Conservation (phyloP, 2,888 invertebrate species). For the Furcula furcula region DNA sequence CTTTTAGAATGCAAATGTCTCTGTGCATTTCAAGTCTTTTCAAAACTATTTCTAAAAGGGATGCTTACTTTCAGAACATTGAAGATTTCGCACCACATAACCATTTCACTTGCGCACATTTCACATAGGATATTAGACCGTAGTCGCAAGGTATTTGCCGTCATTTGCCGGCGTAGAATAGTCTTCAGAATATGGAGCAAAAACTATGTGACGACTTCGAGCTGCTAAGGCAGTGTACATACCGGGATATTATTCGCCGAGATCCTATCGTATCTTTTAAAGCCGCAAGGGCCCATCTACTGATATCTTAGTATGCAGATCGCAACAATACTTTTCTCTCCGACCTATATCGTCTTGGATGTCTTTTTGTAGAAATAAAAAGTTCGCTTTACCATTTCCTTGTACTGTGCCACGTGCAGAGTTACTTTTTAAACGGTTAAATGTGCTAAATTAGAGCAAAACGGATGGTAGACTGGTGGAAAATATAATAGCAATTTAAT, state of each 20-base stretch:
- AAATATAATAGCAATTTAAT: no score
- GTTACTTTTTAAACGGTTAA: no score
- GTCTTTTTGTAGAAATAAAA: no score
- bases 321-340: no score
- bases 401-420: no score
- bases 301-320: no score
- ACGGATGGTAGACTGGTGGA: no score
- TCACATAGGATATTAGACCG: conserved; percentile 41
- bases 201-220: conserved; percentile 22
- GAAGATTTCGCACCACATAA: conserved; percentile 51
- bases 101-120: conserved; percentile 52
- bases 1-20: conserved; percentile 72
- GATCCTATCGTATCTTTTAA: not conserved
- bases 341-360: no score
- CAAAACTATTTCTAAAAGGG: conserved; percentile 66
- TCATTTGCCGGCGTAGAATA: conserved; percentile 18
- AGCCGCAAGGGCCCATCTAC: no score
- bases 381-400: no score
- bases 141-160: conserved; percentile 34
- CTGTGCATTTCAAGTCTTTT: conserved; percentile 63
- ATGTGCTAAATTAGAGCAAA: no score
- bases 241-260: not conserved
- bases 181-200: conserved; percentile 23
- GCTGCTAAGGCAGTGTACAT: not conserved
- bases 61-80: conserved; percentile 56